Evolutionary conservation across 2,888 invertebrate species (phyloP), one percentile per base, ranked within the genome.

Genomic region (Pammene fasciana): DNA sequence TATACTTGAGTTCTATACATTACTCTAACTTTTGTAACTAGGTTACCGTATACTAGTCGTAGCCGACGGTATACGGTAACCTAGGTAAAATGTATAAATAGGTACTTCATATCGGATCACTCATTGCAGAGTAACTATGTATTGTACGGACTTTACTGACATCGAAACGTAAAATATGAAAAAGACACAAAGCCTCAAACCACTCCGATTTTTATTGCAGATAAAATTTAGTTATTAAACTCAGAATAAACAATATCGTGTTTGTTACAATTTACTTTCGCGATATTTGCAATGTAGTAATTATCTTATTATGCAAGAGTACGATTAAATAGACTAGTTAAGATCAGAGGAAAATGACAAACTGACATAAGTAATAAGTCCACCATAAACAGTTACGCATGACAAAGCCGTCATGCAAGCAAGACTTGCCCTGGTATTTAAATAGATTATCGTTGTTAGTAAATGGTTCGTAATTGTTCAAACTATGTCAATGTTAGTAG

Each of bases 401-500:
- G 26, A 45, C 50, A 45, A 68, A 45, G 48, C 45, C 16, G 45
- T 13, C 36, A 45, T 59, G 57, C 68, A 36, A 59, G 59, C 45
- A 38, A 65, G 46, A 55, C 54, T 38, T 60, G 54, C 41, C 46
- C 41, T 65, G 65, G 59, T 11, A 59, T n/a, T 45, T 45, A 52
- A 52, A 36, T n/a, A 45, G 70, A 65, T 70, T 41, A 55, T 46
- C 54, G 65, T 48, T 41, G 59, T 70, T 65, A 70, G 54, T 43
- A 45, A 60, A 59, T 60, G 59, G 52, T 54, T 55, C 46, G 45
- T 70, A 70, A 70, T 70, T 70, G 65, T 65, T 54, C 41, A 55
- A 70, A 60, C 54, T 55, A 65, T 70, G 70, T 70, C 70, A 70
- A 65, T 70, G 70, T 65, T 54, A 60, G 48, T 34, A 60, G 41